Conservation (phyloP, 2,113 vertebrate genomes). For the Trichomycterus rosablanca region DNA sequence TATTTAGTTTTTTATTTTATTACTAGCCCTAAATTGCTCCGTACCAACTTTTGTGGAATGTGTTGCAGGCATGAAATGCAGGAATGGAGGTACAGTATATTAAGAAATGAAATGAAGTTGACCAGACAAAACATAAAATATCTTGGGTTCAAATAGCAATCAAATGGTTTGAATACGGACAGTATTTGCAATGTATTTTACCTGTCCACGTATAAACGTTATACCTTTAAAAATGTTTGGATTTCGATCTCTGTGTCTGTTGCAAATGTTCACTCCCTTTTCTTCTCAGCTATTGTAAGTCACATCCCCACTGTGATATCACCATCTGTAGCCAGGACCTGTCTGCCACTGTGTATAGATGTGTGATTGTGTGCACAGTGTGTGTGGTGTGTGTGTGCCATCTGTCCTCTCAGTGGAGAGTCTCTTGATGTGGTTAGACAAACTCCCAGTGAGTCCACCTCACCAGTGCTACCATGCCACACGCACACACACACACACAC, state of each 20-base stretch:
- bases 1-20: no score
- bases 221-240: no score
- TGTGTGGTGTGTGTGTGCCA: conserved; percentile 24
- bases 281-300: conserved; percentile 43
- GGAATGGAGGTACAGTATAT: no score
- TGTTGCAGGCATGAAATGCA: no score
- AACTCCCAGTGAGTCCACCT: conserved; percentile 31
- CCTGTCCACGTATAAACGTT: no score
- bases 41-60: no score
- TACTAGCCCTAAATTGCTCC: no score
- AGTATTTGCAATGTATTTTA: no score
- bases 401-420: conserved; percentile 40
- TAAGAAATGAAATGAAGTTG: no score
- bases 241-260: background rate
- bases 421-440: conserved; percentile 28
- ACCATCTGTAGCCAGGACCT: conserved; percentile 54
- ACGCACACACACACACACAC: conserved; percentile 16
- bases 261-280: conserved; percentile 1
- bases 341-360: conserved; percentile 36
- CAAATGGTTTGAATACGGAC: no score
- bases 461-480: conserved; percentile 13
- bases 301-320: conserved; percentile 54
- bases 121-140: no score
- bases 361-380: conserved; percentile 32
- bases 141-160: no score